These are phyloP conservation scores for Zonitis immaculata DNA, from an alignment of 2,888 invertebrate genomes.

Conservation along the genomic window DNA sequence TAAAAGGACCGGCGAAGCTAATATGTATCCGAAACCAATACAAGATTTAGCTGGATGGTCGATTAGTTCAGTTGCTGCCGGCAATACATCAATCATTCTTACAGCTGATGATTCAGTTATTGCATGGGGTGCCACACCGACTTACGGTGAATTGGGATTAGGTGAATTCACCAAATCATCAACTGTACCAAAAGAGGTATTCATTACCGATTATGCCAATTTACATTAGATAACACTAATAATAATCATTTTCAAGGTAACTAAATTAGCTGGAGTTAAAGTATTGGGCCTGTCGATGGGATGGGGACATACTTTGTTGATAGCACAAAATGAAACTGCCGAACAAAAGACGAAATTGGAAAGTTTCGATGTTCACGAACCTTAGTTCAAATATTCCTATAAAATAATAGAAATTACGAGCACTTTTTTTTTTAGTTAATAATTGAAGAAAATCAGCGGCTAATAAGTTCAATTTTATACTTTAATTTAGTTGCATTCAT, in stretches of 20 bases:
- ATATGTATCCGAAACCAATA: constrained; percentile 94
- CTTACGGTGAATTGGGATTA: constrained; percentile 88
- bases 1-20: constrained; percentile 89
- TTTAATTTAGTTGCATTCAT: background rate
- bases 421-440: background rate
- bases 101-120: constrained; percentile 88
- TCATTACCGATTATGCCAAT: too few species aligned
- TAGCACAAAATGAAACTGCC: constrained; percentile 60
- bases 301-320: constrained; percentile 74
- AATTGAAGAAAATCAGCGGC: background rate
- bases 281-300: constrained; percentile 79
- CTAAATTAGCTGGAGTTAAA: constrained; percentile 68
- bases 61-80: constrained; percentile 77
- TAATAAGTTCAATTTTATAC: background rate
- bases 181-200: constrained; percentile 83
- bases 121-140: constrained; percentile 91
- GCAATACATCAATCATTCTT: constrained; percentile 77
- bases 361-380: constrained; percentile 53
- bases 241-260: constrained; percentile 40
- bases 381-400: constrained; percentile 21
- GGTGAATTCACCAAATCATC: constrained; percentile 82
- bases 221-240: background rate
- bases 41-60: constrained; percentile 94
- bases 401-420: background rate
- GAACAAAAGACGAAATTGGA: constrained; percentile 60